Evolutionary conservation across 64 coral and sea anemone species (phyloP), one percentile per base, ranked within the genome.

Genomic region (Montipora sp.): DNA sequence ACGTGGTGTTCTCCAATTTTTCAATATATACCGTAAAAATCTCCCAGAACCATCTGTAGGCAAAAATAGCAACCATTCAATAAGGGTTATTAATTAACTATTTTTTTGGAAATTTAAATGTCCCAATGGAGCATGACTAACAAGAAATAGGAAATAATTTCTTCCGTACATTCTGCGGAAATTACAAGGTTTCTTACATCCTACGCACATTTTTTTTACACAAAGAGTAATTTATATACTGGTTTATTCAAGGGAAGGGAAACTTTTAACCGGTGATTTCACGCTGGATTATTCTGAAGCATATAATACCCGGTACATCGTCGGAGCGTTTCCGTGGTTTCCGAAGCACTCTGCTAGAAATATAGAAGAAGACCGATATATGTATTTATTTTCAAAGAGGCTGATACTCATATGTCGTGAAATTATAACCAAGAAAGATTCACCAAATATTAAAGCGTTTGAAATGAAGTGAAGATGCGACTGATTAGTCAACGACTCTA

Each of bases 381-480:
- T 48, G 13, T 50, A 78, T 78, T 78, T 50, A 48, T 78, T 78
- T 78, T 48, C 68, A 23, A 71, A 18, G 61, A 78, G 16, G 47
- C 16, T 18, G 15, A 15, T 49, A 7, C 7, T 76, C 21, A 14
- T 16, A 47, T 47, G 27, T 7, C 27, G 7, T 36, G 18, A 76
- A 5, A 21, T 71, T 20, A 7, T 21, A 22, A 63, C 60, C 60
- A 71, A 23, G 3, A 23, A 71, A 71, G 3, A 23, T 23, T n/a
- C 18, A 21, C 36, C 36, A 21, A 19, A 9, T 8, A 6, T 71
- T 71, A 3, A 4, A n/a, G 8, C 19, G 63, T 68, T 68, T 71
- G 20, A 5, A 9, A 22, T 71, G 53, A 21, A 71, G 10, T 22
- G 5, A 23, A 15, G 4, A 71, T 21, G 14, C 4, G 14, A 5